A percentile compares a stretch with the other conserved stretches of the same genome.
Conservation (phyloP, 2,113 vertebrate species). For the Gymnorhina tibicen region DNA sequence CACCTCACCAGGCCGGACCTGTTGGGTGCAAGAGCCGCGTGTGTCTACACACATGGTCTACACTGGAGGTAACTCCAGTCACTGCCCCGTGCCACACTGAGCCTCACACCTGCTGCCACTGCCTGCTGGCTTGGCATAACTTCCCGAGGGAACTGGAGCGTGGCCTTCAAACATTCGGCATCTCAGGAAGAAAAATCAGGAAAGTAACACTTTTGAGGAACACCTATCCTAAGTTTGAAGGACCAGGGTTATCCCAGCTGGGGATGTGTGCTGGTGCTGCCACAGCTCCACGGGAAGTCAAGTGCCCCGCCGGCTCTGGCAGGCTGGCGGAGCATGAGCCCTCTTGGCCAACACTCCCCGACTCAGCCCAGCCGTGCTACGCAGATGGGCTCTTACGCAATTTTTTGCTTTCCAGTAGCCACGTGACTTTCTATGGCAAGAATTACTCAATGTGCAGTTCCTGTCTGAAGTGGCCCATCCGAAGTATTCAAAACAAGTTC, state of each 20-base stretch:
- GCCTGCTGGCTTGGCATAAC: not conserved
- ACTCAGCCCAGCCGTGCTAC: rapidly evolving
- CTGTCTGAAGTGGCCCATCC: not conserved
- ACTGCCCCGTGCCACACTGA: rapidly evolving
- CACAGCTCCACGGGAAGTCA: not conserved
- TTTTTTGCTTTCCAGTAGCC: not conserved
- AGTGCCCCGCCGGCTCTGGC: rapidly evolving
- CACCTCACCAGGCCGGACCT: rapidly evolving
- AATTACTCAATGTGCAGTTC: slow-evolving; percentile 41
- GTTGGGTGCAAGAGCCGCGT: not conserved
- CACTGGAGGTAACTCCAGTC: rapidly evolving
- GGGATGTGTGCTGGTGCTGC: not conserved
- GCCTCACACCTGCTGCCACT: not conserved
- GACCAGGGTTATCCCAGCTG: not conserved
- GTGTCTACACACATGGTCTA: no score
- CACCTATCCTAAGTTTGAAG: not conserved
- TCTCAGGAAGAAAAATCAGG: not conserved
- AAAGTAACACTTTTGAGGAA: not conserved
- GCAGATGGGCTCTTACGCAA: not conserved
- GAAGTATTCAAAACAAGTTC: slow-evolving; percentile 13
- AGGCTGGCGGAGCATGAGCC: not conserved
- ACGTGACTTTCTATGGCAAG: not conserved
- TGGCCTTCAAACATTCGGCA: not conserved
- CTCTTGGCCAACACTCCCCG: not conserved
- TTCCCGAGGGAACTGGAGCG: not conserved